Conservation (phyloP, 1,140 invertebrate species). For the Stegodyphus mimosarum region DNA sequence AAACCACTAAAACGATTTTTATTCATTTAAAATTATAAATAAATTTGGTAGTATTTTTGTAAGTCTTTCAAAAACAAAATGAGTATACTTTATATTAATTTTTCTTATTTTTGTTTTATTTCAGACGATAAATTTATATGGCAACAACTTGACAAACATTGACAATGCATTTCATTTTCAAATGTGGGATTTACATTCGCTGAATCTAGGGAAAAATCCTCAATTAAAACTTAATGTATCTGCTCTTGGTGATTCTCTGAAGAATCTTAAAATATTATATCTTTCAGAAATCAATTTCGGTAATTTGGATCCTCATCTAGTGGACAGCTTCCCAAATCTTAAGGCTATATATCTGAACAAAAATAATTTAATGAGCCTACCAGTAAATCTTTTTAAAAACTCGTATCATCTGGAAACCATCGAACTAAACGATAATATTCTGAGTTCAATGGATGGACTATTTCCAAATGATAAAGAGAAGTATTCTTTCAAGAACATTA, state of each 20-base stretch:
- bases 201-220: background rate
- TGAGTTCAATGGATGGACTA: background rate
- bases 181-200: background rate
- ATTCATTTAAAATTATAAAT: no score
- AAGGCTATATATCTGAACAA: background rate
- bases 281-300: background rate
- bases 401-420: background rate
- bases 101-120: background rate
- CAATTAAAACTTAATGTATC: background rate
- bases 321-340: background rate
- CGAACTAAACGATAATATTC: background rate
- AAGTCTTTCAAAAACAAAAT: no score
- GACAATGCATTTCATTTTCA: background rate
- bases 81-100: no score
- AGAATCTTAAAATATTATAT: background rate
- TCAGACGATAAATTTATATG: background rate
- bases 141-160: background rate
- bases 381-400: background rate
- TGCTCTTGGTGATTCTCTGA: background rate
- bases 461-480: background rate
- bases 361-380: background rate
- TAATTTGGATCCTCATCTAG: background rate
- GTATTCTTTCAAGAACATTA: background rate
- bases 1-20: no score
- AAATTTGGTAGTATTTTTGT: no score